Evolutionary conservation across 2,113 vertebrate genomes (phyloP), one percentile per base, ranked within the genome.

Genomic region (Ceyx cyanopectus): DNA sequence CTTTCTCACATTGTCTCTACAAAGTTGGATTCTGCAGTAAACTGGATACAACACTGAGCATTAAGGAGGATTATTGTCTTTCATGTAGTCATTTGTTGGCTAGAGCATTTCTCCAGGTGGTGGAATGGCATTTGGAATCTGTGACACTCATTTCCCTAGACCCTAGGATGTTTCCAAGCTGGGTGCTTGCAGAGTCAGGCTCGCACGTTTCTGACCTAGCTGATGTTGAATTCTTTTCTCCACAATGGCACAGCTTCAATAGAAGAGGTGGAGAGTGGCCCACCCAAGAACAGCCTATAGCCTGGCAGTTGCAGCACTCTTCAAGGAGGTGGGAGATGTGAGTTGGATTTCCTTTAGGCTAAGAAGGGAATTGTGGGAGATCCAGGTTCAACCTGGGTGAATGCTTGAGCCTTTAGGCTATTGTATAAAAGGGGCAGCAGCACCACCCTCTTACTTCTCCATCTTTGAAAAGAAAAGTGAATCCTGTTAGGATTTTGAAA

Each of bases 381-480:
- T 95, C 46, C 65, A 74, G 81, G 94, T 96, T 96, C 94, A 96
- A 86, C 65, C 86, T 94, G 83, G 94, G 96, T 96, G 93, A 96
- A 84, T 72, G 94, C 73, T 90, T 78, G 60, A 90, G 93, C 96
- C 94, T 91, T 94, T 40, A 96, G 94, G 96, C 94, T 95, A 96
- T 93, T 96, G 60, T 95, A 93, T 96, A 96, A 96, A 96, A 96
- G 95, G 96, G 94, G 93, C 93, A 95, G 85, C 90, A 93, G 94
- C 96, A 95, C 93, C 95, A 95, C 94, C 95, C 95, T 95, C 72
- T 87, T 95, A 95, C 94, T 96, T 96, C 94, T 92, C 93, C 92
- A 95, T 95, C 92, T 93, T 95, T 93, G 63, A 90, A 94, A 96
- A 95, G 87, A 95, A 95, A 95, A 96, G 92, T 91, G 96, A 96